Evolutionary conservation across 2,888 invertebrate genomes (phyloP), one percentile per base, ranked within the genome.

Genomic region (Campoletis raptor): DNA sequence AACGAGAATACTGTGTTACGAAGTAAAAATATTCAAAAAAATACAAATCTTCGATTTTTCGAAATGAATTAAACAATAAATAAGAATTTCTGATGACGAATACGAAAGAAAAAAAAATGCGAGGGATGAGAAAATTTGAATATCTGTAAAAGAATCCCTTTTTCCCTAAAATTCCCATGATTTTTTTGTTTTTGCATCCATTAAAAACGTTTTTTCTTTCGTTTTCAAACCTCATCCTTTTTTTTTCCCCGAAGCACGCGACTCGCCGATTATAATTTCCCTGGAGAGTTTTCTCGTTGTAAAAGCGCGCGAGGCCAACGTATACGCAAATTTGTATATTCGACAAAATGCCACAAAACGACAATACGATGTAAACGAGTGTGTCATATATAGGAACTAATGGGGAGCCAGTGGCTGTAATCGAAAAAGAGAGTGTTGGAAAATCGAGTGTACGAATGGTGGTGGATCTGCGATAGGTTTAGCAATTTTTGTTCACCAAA

Each of bases 231-330:
- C 24, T 52, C 69, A 18, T 52, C 57, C 10, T 10, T 73, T 66
- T 10, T 73, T 66, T 52, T 18, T 21, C 45, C 54, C 12, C 36
- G n/a, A 42, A 52, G 45, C 52, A 40, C 42, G 72, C 72, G 67
- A 61, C 18, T 12, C 67, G 40, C 67, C 83, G 66, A 88, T 87
- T 88, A 88, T 88, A 88, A 88, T 88, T 88, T 88, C 86, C 88
- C 88, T 24, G 77, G 88, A 86, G 88, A 72, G 78, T 84, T 69
- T 78, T 74, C 36, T 64, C 86, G 45, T 37, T 37, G 52, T 12
- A 61, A 57, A 70, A 21, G 21, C 57, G 48, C n/a, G 12, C n/a
- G 61, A n/a, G n/a, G n/a, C n/a, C 40, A 64, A 45, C 81, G 67
- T 54, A 36, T 52, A 80, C 70, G 81, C 52, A 81, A 86, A 84